Evolutionary conservation across 2,797 vertebrate species (phyloP), one percentile per base, ranked within the genome.

Genomic region (Schizopygopsis malacanthus): DNA sequence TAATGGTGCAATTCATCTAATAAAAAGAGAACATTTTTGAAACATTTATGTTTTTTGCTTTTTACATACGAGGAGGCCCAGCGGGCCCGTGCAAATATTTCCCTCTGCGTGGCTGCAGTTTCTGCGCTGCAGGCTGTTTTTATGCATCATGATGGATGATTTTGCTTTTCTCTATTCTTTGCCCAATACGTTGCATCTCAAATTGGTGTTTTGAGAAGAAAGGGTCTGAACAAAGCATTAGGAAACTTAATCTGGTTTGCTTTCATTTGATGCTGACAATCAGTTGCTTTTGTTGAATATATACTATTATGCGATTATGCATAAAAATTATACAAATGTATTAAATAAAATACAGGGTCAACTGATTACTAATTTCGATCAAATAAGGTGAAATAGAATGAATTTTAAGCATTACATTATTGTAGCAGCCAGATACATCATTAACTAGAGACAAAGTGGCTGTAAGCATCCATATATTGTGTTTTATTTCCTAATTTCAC

Each of bases 1-100:
- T 99, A 99, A 99, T 98, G 98, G 98, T 98, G 97, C 98, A 97
- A 97, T 97, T 97, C 97, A 96, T 98, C 97, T 98, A 97, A 98
- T 98, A 97, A 97, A 96, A 97, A 95, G 61, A 81, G 75, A 95
- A 95, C 95, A 95, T 97, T 97, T 97, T 94, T 95, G 90, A 83
- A 95, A 95, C 95, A 96, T 94, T 94, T 93, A 92, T 91, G 92
- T 92, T 20, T 94, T 94, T 94, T 81, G 12, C 45, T 79, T 86
- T 82, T 92, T 90, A 91, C 89, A 87, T 90, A 82, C 88, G 91
- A 91, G 92, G 92, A 95, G 96, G 95, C 96, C 94, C 95, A 96
- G 94, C 96, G 97, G 96, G 96, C 95, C 96, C 96, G 94, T 94
- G 93, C 94, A 95, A 94, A 96, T 96, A 96, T 94, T 93, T 94